Conservation (phyloP, 2,113 vertebrate genomes). For the Opisthocomus hoazin region DNA sequence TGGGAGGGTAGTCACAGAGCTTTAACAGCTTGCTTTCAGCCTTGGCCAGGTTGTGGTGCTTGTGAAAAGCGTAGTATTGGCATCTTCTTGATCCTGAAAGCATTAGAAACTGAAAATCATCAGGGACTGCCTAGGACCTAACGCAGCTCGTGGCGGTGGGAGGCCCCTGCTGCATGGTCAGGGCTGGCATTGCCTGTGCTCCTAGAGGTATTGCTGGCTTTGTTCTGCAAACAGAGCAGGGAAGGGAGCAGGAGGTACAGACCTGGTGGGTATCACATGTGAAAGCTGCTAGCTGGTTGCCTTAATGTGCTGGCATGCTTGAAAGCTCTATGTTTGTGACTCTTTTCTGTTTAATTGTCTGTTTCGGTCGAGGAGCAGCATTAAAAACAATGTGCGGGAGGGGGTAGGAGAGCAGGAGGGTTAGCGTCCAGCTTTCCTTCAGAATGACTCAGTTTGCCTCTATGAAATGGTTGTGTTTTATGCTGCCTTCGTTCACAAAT, state of each 20-base stretch:
- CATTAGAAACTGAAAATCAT: background rate
- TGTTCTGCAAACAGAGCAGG: background rate
- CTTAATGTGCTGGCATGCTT: background rate
- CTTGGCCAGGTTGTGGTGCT: background rate
- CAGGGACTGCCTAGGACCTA: background rate
- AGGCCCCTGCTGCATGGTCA: background rate
- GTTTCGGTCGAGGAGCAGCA: background rate
- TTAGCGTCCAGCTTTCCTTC: background rate
- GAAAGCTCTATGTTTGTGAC: background rate
- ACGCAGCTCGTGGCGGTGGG: background rate
- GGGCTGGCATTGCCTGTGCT: background rate
- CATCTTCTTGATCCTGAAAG: background rate
- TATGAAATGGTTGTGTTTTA: background rate
- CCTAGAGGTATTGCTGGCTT: background rate
- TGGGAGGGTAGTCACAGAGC: background rate
- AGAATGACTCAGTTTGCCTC: background rate
- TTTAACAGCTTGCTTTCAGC: background rate
- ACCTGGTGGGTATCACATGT: background rate
- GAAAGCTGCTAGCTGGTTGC: background rate
- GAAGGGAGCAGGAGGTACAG: background rate
- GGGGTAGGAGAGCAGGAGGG: background rate
- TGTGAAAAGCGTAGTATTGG: background rate
- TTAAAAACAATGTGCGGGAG: background rate
- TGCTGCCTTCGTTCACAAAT: background rate
- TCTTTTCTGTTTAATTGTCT: background rate